Evolutionary conservation across 2,113 vertebrate genomes (phyloP).

Genomic region (Struthio camelus): DNA sequence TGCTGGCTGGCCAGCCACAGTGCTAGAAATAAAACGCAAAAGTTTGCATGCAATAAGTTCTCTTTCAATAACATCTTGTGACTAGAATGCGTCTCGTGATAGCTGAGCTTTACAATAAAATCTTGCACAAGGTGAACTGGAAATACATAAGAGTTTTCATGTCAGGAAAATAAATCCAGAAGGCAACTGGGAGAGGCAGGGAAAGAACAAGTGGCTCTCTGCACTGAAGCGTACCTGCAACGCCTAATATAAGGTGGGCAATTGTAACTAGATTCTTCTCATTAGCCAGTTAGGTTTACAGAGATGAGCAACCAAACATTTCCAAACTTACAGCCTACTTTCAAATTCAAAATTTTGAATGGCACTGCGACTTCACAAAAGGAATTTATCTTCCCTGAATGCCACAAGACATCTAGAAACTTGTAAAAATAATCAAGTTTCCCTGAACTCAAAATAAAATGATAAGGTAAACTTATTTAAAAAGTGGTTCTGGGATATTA

Average conservation of each 20-base stretch:
- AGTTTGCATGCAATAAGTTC: background rate
- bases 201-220: background rate
- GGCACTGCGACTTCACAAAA: background rate
- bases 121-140: background rate
- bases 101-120: background rate
- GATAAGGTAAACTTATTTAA: rapidly evolving
- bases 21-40: background rate
- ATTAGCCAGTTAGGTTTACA: background rate
- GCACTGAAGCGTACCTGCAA: background rate
- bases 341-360: background rate
- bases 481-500: background rate
- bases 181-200: background rate
- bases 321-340: background rate
- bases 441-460: background rate
- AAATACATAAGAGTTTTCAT: background rate
- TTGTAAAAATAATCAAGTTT: background rate
- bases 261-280: background rate
- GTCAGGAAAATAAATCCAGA: background rate
- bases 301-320: background rate
- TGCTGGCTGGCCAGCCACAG: background rate
- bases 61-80: rapidly evolving
- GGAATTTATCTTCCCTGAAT: background rate
- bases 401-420: background rate
- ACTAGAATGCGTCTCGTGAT: rapidly evolving
- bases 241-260: background rate